Evolutionary conservation across 2,888 invertebrate genomes (phyloP), one percentile per base, ranked within the genome.

Genomic region (Taphrorychus bicolor): DNA sequence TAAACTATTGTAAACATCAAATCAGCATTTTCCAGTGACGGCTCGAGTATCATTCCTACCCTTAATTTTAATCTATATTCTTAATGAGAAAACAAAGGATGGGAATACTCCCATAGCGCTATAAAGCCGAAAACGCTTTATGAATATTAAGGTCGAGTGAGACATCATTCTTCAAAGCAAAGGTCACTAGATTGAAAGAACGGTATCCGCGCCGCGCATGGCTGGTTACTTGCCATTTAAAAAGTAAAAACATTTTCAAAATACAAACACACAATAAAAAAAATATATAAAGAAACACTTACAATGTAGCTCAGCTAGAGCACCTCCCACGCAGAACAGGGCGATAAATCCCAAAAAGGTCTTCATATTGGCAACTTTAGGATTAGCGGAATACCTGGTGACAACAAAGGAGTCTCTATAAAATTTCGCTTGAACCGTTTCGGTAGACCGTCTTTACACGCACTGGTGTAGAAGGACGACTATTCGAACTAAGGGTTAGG

Each of bases 381-480:
- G n/a, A 49, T 59, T 40, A 59, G 54, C 19, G 41, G 45, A 63
- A 40, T 7, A 40, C 23, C 11, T 18, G 22, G 21, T 42, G 3
- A 3, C 32, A 57, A 40, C 22, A 40, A 48, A 24, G 53, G 54
- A 45, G 11, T 9, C 14, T 17, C 16, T 3, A n/a, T n/a, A n/a
- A n/a, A 45, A 16, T 45, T 14, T 3, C 45, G 14, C 1, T 45
- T 45, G 14, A 45, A 17, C 16, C 32, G 3, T 11, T 65, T 66
- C 69, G 59, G 22, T 65, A 59, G 69, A 53, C 85, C 84, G 88
- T 92, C 93, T 93, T 93, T 93, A 92, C 91, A 92, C 93, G 85
- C 93, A 93, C 93, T 93, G 93, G 92, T 86, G 90, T 86, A 93
- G 93, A 93, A 93, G 93, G 91, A 89, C 68, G 85, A 87, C 86